Percentiles rank a stretch among this genome's conserved stretches.
Conservation (phyloP, 1,140 invertebrate species). For the Drosophila jambulina region DNA sequence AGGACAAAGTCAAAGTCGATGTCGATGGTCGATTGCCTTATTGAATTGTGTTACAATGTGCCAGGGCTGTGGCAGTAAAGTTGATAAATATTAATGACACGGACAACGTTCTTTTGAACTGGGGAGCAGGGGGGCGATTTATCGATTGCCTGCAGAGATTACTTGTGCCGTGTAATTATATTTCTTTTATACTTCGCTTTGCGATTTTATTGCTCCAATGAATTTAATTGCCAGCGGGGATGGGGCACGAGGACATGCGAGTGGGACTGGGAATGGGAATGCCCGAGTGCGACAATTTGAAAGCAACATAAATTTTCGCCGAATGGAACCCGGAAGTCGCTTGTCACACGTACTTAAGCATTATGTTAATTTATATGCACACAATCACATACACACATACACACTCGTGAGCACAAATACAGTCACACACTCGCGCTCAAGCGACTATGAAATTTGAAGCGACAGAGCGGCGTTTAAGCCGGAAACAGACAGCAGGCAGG, state of each 20-base stretch:
- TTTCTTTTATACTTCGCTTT: constrained; percentile 31
- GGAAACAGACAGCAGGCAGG: constrained; percentile 60
- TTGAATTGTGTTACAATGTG: constrained; percentile 23
- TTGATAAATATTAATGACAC: constrained; percentile 29
- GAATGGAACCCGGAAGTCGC: constrained; percentile 79
- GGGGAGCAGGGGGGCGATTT: constrained; percentile 12
- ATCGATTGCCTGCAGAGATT: constrained; percentile 56
- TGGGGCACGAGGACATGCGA: neutral
- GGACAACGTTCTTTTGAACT: neutral
- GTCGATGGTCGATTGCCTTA: constrained; percentile 12
- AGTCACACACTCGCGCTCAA: constrained; percentile 32
- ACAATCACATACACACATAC: constrained; percentile 15
- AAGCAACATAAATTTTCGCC: constrained; percentile 75
- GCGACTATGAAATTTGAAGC: constrained; percentile 77
- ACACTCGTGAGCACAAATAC: constrained; percentile 5
- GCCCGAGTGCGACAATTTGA: constrained; percentile 68
- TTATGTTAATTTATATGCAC: constrained; percentile 81
- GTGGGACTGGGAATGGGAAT: constrained; percentile 3
- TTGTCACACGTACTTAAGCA: constrained; percentile 82
- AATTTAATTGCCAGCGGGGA: constrained; percentile 64
- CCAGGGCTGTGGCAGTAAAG: neutral
- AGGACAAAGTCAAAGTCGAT: constrained; percentile 12
- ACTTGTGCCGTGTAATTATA: constrained; percentile 53
- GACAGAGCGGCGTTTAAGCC: constrained; percentile 80
- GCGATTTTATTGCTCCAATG: constrained; percentile 63